A percentile compares a stretch with the other conserved stretches of the same genome.
phyloP scores from a whole-genome alignment of 2,113 vertebrate genomes.

The Gila orcuttii region DNA sequence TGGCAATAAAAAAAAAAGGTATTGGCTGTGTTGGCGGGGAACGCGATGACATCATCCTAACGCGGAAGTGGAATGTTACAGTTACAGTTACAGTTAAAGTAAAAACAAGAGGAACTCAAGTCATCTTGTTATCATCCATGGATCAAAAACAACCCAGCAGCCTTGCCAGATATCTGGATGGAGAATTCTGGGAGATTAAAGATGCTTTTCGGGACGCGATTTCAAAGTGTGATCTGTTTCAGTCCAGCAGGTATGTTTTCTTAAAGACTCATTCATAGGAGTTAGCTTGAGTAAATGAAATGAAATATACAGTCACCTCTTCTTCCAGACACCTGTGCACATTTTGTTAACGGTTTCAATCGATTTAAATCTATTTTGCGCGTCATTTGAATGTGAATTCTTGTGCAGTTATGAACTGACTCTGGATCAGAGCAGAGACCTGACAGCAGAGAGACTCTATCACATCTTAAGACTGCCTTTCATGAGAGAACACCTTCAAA shows the following conservation, averaged over 20 bases:
- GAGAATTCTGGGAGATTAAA: slow-evolving; percentile 67
- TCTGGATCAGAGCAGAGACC: slow-evolving; percentile 70
- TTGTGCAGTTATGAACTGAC: slow-evolving; percentile 67
- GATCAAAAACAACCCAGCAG: slow-evolving; percentile 26
- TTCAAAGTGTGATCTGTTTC: slow-evolving; percentile 65
- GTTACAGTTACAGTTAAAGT: background rate
- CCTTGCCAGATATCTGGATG: slow-evolving; percentile 66
- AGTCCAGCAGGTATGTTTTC: slow-evolving; percentile 59
- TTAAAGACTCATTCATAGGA: background rate
- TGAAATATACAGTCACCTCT: background rate
- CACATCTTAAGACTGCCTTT: slow-evolving; percentile 62
- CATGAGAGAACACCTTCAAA: slow-evolving; percentile 62
- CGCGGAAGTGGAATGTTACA: slow-evolving; percentile 37
- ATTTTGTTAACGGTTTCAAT: background rate
- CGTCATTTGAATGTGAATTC: background rate
- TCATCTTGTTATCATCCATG: background rate
- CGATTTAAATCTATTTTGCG: background rate
- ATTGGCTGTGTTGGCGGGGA: background rate
- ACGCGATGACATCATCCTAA: slow-evolving; percentile 46
- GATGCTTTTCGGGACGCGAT: slow-evolving; percentile 60
- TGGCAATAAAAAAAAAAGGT: background rate
- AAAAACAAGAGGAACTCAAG: background rate
- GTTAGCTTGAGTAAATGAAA: background rate
- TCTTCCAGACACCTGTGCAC: background rate
- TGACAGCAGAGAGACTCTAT: slow-evolving; percentile 67